Evolutionary conservation across 2,113 vertebrate genomes (phyloP).

Genomic region (Perca schrenkii): DNA sequence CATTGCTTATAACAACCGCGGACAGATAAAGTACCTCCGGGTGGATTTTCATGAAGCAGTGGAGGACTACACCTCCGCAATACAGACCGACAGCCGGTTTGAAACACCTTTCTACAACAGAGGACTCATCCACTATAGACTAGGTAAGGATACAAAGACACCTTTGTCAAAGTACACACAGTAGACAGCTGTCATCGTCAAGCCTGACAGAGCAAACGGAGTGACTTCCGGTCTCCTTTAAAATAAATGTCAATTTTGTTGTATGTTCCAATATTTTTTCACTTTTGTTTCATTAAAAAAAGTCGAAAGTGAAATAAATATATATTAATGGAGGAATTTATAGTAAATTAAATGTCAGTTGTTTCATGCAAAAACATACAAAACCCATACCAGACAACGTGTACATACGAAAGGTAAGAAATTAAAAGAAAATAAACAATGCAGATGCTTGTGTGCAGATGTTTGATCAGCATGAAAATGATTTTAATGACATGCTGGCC

Average conservation of each 20-base stretch:
- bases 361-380: neutral
- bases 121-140: constrained; percentile 91
- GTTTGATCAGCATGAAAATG: too few relatives aligned
- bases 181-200: neutral
- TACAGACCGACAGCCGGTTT: constrained; percentile 82
- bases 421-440: too few relatives aligned
- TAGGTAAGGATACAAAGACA: constrained; percentile 82
- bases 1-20: constrained; percentile 91
- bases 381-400: too few relatives aligned
- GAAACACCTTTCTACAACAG: constrained; percentile 95
- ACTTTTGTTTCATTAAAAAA: neutral
- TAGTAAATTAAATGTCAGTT: neutral
- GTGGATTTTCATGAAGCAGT: constrained; percentile 94
- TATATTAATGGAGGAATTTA: neutral
- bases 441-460: too few relatives aligned
- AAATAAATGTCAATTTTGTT: neutral
- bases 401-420: too few relatives aligned
- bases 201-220: neutral
- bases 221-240: neutral
- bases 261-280: neutral
- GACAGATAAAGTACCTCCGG: constrained; percentile 91
- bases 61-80: constrained; percentile 91
- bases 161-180: neutral
- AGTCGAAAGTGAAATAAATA: neutral
- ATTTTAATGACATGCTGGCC: too few relatives aligned